Evolutionary conservation across 1,140 invertebrate genomes (phyloP), one percentile per base, ranked within the genome.

Genomic region (Thalassaphorura encarpata): DNA sequence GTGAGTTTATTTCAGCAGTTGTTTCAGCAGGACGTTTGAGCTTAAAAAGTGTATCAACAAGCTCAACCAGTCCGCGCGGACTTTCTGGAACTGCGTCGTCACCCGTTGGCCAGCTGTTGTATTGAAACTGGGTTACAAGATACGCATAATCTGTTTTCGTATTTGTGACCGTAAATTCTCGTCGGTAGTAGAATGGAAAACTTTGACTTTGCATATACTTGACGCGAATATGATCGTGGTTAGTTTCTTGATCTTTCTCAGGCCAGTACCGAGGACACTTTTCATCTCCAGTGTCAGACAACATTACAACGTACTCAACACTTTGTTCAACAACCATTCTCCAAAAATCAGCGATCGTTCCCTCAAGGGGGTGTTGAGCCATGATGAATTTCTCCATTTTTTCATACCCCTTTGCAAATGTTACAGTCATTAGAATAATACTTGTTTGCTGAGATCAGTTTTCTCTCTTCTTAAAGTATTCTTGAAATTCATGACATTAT

Each of bases 271-370:
- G 78, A 31, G 83, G 85, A 72, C 90, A 95, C 68, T 87, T 88
- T 56, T 81, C 75, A 4, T 77, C 75, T 21, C 81, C 81, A 69
- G 93, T 80, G 71, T 93, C 89, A 42, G 90, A 95, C 36, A 97
- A 77, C 91, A 97, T 96, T 29, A 95, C 87, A 54, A 97, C 83
- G 1, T 89, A 91, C 42, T 81, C 80, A 26, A 95, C 83, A 69
- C 86, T 84, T 67, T 95, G 89, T 70, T 96, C 91, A 21, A 87
- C 88, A 45, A 97, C 82, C 91, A 97, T 94, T 68, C 91, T 78
- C 93, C 94, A 97, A 72, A 97, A 97, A 74, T 97, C 94, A 58
- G 81, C 77, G 52, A 90, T 82, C 0, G 92, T 97, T 56, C 78
- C 77, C 27, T 89, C 87, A 51, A 96, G 69, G 0, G 94, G 93